These are phyloP conservation scores for Muricea muricata DNA, from an alignment of 92 coral and sea anemone genomes.

Conservation along the genomic window DNA sequence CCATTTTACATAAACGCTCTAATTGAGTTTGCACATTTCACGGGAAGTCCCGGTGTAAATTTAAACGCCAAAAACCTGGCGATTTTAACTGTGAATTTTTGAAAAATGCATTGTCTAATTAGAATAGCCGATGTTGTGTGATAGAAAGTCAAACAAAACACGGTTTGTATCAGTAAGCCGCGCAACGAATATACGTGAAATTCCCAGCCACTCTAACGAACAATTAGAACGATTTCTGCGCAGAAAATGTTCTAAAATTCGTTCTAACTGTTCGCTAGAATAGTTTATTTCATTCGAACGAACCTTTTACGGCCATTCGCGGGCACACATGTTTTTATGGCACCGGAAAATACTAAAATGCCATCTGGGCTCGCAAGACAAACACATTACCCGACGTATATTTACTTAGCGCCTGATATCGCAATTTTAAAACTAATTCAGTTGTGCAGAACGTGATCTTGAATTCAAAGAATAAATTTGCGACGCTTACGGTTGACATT, in stretches of 20 bases:
- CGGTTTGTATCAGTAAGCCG: neutral
- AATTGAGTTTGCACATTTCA: neutral
- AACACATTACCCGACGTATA: neutral
- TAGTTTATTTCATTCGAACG: neutral
- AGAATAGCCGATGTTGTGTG: neutral
- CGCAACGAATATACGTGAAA: neutral
- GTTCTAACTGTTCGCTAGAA: neutral
- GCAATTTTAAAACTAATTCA: neutral
- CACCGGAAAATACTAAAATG: neutral
- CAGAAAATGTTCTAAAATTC: neutral
- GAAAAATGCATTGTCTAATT: constrained; percentile 20
- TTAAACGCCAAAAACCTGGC: neutral
- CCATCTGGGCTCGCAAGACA: neutral
- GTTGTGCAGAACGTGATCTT: too few relatives aligned
- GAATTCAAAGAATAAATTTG: too few relatives aligned
- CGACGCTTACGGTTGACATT: too few relatives aligned
- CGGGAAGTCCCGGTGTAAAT: neutral
- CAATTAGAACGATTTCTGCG: too few relatives aligned
- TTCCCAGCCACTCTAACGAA: too few relatives aligned
- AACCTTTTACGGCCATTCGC: neutral
- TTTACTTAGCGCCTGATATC: neutral
- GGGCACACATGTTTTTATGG: neutral
- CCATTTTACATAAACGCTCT: neutral
- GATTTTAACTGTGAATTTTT: neutral
- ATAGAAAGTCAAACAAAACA: neutral